Evolutionary conservation across 2,113 vertebrate genomes (phyloP).

Genomic region (Camelus dromedarius): DNA sequence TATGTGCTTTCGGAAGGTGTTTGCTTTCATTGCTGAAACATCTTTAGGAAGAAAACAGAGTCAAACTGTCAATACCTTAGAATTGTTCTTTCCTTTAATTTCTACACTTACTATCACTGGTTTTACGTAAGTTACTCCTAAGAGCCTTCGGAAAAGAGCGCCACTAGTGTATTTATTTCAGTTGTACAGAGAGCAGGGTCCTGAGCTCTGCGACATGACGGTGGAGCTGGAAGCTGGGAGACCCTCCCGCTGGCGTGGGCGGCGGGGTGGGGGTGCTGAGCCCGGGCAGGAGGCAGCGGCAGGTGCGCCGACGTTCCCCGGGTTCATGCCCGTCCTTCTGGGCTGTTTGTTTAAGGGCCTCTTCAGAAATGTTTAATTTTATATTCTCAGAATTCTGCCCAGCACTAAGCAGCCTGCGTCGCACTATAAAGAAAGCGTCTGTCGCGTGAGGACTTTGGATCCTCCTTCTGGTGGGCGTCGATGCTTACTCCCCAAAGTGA

Average conservation of each 20-base stretch:
- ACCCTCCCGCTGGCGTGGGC: no score
- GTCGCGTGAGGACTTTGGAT: background rate
- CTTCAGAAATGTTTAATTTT: background rate
- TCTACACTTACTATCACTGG: background rate
- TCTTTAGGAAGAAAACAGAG: background rate
- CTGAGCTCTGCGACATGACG: background rate
- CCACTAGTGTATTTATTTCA: background rate
- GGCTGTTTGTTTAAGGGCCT: background rate
- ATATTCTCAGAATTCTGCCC: background rate
- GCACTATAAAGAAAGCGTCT: background rate
- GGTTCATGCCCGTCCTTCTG: background rate
- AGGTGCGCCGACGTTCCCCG: no score
- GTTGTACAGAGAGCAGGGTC: fast-evolving
- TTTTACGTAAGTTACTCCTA: background rate
- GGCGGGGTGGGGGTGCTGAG: no score
- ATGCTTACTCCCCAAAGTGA: background rate
- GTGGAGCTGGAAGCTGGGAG: background rate
- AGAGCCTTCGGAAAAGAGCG: background rate
- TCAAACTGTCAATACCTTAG: background rate
- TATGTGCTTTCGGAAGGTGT: background rate
- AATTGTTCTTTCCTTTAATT: background rate
- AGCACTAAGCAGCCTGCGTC: background rate
- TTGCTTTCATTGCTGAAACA: background rate
- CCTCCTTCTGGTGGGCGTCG: background rate
- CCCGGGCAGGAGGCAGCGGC: no score